Conservation (phyloP, 2,888 invertebrate species). For the Pristionchus japonicus region DNA sequence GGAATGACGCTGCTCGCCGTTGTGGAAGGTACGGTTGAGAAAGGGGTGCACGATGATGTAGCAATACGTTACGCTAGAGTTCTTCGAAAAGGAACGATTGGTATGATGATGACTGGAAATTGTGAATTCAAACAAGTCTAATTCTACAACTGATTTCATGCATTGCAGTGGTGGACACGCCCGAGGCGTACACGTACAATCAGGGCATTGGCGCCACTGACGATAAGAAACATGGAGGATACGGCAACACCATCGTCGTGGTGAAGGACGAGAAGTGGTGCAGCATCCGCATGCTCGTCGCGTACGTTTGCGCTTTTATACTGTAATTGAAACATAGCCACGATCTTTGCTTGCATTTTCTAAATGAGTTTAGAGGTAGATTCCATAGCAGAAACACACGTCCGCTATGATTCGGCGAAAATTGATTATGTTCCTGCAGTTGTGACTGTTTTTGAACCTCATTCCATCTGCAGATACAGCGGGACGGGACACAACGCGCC, state of each 20-base stretch:
- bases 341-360: no score
- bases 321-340: neutral
- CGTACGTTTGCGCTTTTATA: neutral
- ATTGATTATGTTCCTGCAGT: no score
- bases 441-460: neutral
- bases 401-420: no score
- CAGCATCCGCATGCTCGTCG: neutral
- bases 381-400: no score
- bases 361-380: no score
- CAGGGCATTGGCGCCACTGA: no score
- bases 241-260: neutral
- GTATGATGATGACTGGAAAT: no score
- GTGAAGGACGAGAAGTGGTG: neutral
- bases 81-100: no score
- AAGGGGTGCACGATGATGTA: neutral
- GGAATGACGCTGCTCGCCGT: neutral
- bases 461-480: neutral
- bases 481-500: neutral
- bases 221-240: no score
- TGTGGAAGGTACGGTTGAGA: neutral
- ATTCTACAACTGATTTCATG: neutral
- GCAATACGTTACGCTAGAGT: no score
- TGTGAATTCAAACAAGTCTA: no score
- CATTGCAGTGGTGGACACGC: constrained; percentile 18
- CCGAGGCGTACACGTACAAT: neutral